phyloP scores from a whole-genome alignment of 2,113 vertebrate species.

The Zeus faber region DNA sequence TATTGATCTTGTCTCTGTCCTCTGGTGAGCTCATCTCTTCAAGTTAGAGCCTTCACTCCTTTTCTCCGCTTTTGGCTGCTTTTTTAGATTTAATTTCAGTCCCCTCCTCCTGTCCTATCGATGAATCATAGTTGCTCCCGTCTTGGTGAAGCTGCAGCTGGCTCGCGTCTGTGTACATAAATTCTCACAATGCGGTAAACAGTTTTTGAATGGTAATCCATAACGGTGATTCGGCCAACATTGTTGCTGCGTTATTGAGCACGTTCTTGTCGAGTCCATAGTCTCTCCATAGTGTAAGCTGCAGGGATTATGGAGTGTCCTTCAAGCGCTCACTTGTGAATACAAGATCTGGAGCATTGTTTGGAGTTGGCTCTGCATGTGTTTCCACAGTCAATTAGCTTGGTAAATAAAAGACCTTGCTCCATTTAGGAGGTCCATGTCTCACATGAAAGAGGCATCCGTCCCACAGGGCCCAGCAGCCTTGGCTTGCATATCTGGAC shows the following conservation, averaged over 20 bases:
- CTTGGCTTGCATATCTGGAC: constrained; percentile 52
- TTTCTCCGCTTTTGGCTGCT: constrained; percentile 21
- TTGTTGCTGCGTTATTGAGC: constrained; percentile 12
- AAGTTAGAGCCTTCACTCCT: constrained; percentile 52
- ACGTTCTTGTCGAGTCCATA: constrained; percentile 20
- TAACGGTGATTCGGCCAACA: constrained; percentile 35
- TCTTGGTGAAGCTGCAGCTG: constrained; percentile 32
- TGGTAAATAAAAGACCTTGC: constrained; percentile 67
- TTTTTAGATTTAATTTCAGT: too few species aligned
- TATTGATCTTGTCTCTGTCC: constrained; percentile 59
- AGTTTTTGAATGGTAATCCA: constrained; percentile 45
- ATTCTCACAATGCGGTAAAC: constrained; percentile 11
- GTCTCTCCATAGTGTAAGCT: constrained; percentile 38
- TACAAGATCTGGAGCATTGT: constrained; percentile 66
- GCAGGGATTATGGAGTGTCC: constrained; percentile 60
- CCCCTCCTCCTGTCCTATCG: constrained; percentile 13
- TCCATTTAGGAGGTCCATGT: constrained; percentile 68
- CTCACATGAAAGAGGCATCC: constrained; percentile 66
- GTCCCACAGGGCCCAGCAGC: constrained; percentile 50
- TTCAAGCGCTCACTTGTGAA: constrained; percentile 64
- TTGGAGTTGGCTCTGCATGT: constrained; percentile 53
- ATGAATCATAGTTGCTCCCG: constrained; percentile 29
- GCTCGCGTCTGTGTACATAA: constrained; percentile 6
- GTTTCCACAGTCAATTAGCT: constrained; percentile 65
- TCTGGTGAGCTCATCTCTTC: constrained; percentile 46